phyloP scores from a whole-genome alignment of 2,888 invertebrate species.

The Aphodius granarius region DNA sequence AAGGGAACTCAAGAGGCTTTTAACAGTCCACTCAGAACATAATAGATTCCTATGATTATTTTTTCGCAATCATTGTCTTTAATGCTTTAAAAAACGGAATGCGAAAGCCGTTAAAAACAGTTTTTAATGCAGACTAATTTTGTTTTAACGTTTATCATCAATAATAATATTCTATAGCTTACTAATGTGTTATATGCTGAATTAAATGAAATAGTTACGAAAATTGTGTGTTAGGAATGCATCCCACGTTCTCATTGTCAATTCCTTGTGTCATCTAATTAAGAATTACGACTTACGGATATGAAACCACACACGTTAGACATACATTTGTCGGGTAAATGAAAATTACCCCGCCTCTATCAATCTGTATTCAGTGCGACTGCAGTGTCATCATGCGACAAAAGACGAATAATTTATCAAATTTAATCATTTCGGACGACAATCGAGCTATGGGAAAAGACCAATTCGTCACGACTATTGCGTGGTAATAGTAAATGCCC shows the following conservation, averaged over 20 bases:
- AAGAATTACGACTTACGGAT: not conserved
- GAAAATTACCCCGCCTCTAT: not conserved
- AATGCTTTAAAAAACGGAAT: not conserved
- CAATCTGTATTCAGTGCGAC: not conserved
- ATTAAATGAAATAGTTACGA: not conserved
- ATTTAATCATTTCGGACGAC: not conserved
- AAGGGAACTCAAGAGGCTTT: not conserved
- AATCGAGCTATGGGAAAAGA: not conserved
- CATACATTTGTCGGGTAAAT: not conserved
- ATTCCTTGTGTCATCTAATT: not conserved
- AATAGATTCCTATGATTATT: not conserved
- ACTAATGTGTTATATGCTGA: too few species aligned
- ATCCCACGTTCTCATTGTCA: not conserved
- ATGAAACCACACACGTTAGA: not conserved
- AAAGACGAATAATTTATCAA: not conserved
- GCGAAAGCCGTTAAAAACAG: not conserved
- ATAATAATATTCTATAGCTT: too few species aligned
- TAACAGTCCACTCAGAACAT: not conserved
- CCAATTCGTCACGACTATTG: not conserved
- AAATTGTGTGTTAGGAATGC: not conserved
- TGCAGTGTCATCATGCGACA: not conserved
- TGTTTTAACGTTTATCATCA: too few species aligned
- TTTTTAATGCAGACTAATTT: too few species aligned
- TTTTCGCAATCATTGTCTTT: not conserved
- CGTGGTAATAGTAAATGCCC: not conserved